phyloP scores from a whole-genome alignment of 2,888 invertebrate species.

The Pollenia griseotomentosa region DNA sequence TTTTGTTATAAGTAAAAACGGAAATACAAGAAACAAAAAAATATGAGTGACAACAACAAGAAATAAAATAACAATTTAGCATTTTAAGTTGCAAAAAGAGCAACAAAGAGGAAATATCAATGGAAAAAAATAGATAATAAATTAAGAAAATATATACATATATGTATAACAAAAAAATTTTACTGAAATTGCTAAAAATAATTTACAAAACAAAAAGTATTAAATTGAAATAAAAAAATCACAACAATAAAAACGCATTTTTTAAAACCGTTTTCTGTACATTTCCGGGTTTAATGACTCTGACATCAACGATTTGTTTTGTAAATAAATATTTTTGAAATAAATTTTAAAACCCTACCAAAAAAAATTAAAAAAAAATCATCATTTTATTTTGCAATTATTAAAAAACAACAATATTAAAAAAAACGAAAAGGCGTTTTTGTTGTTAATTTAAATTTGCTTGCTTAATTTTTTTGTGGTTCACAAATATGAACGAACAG shows the following conservation, averaged over 20 bases:
- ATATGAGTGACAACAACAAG: constrained; percentile 62
- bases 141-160: constrained; percentile 31
- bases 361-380: constrained; percentile 64
- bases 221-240: constrained; percentile 40
- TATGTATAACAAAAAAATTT: background rate
- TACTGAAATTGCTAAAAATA: constrained; percentile 62
- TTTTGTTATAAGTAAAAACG: constrained; percentile 69
- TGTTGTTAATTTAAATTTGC: constrained; percentile 56
- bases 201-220: constrained; percentile 62
- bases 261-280: constrained; percentile 74
- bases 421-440: constrained; percentile 48
- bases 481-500: constrained; percentile 51
- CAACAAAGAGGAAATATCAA: constrained; percentile 63
- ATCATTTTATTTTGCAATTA: constrained; percentile 73
- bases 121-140: constrained; percentile 58
- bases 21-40: constrained; percentile 71
- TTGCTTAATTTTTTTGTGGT: constrained; percentile 43
- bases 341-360: constrained; percentile 62
- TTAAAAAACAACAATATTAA: constrained; percentile 42
- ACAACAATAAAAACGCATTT: constrained; percentile 60
- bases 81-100: constrained; percentile 54
- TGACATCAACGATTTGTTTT: constrained; percentile 66
- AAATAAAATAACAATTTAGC: constrained; percentile 52
- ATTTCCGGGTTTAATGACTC: constrained; percentile 82
- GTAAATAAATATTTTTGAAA: constrained; percentile 62